A percentile compares a stretch with the other conserved stretches of the same genome.
phyloP scores from a whole-genome alignment of 2,888 invertebrate species.

The Erebia aethiops region DNA sequence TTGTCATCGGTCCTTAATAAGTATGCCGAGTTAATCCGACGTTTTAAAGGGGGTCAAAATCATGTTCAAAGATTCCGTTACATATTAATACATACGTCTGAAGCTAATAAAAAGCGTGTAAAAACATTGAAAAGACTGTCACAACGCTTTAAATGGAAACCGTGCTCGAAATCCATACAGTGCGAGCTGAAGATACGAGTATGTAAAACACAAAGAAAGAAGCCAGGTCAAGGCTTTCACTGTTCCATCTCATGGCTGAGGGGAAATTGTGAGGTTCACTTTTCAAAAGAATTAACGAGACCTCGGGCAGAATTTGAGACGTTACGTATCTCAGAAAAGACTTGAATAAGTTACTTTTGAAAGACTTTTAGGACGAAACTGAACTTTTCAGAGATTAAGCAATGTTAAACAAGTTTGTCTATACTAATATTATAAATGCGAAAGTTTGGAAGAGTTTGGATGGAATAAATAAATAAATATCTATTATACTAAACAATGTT shows the following conservation, averaged over 20 bases:
- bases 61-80: too few relatives aligned
- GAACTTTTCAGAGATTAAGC: neutral
- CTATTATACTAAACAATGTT: too few relatives aligned
- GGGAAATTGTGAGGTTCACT: slow-evolving; percentile 30
- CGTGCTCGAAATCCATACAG: slow-evolving; percentile 27
- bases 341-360: slow-evolving; percentile 28
- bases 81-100: too few relatives aligned
- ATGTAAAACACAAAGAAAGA: slow-evolving; percentile 33
- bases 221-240: slow-evolving; percentile 34
- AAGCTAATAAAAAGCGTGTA: too few relatives aligned
- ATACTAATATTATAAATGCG: too few relatives aligned
- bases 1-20: too few relatives aligned
- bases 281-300: slow-evolving; percentile 35
- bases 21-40: too few relatives aligned
- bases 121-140: slow-evolving; percentile 5
- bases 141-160: slow-evolving; percentile 24
- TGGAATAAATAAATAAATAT: too few relatives aligned
- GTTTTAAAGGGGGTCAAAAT: too few relatives aligned
- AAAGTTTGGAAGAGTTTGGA: too few relatives aligned
- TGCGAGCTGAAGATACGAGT: slow-evolving; percentile 22
- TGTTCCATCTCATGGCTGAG: slow-evolving; percentile 36
- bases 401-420: neutral
- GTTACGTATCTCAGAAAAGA: slow-evolving; percentile 24
- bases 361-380: slow-evolving; percentile 1
- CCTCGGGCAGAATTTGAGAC: slow-evolving; percentile 30